Evolutionary conservation across 2,888 invertebrate genomes (phyloP).

Genomic region (Blastobasis adustella): DNA sequence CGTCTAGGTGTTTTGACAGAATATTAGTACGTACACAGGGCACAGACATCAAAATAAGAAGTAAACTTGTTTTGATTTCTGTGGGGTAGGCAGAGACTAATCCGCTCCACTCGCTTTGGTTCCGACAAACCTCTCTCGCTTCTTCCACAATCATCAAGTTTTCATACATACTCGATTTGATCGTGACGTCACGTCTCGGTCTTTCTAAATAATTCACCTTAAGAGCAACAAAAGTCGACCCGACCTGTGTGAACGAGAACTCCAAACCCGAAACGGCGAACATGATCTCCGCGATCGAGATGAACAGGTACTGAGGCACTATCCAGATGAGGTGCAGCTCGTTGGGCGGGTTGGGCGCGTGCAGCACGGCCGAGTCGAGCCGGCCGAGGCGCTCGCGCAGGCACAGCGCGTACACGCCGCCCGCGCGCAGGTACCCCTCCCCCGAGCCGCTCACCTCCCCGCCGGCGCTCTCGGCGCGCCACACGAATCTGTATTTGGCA

Average conservation of each 20-base stretch:
- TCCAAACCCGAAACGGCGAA: slow-evolving; percentile 88
- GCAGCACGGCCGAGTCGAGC: slow-evolving; percentile 72
- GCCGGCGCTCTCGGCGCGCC: slow-evolving; percentile 47
- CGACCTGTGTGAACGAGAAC: slow-evolving; percentile 86
- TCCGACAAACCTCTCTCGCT: too few species aligned
- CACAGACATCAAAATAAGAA: too few species aligned
- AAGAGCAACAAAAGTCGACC: not conserved
- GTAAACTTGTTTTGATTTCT: too few species aligned
- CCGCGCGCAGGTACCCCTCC: slow-evolving; percentile 45
- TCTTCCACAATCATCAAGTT: too few species aligned
- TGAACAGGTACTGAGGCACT: slow-evolving; percentile 85
- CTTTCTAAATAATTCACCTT: too few species aligned
- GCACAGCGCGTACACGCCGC: slow-evolving; percentile 74
- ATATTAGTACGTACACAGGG: too few species aligned
- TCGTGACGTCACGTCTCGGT: too few species aligned
- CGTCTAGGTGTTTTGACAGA: too few species aligned
- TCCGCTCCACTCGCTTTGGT: too few species aligned
- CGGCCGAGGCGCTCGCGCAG: slow-evolving; percentile 66
- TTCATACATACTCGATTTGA: too few species aligned
- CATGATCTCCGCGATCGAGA: slow-evolving; percentile 88
- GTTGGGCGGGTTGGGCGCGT: slow-evolving; percentile 78
- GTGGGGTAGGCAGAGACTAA: too few species aligned
- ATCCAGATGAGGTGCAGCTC: slow-evolving; percentile 82
- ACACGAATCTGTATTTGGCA: slow-evolving; percentile 36
- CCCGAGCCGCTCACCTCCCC: slow-evolving; percentile 48